Evolutionary conservation across 2,888 invertebrate genomes (phyloP), one percentile per base, ranked within the genome.

Genomic region (Calephelis perditalis): DNA sequence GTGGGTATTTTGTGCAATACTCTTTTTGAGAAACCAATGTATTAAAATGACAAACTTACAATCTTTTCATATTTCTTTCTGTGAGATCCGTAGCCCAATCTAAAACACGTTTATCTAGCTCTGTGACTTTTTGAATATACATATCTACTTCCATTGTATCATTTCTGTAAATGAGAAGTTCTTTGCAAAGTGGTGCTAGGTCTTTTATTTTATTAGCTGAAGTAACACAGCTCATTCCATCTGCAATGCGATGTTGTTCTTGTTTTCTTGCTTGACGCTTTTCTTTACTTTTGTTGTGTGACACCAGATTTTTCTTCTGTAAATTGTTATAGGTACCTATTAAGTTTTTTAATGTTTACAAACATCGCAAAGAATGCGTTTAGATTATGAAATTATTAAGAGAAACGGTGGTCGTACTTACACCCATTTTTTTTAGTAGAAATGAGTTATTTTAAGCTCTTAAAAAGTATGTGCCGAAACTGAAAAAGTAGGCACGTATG

Each of bases 71-170:
- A 79, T 97, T 97, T 67, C 91, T 91, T 77, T 95, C 94, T 64
- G 95, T 94, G 37, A 97, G 89, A 71, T 94, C 91, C 72, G 96
- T 94, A 56, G 94, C 92, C 95, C 95, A 96, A 45, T 94, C 86
- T 44, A 93, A 78, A 7, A 92, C 89, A 63, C 84, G 84, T 60
- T 91, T 84, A 59, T 92, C 90, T 58, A 96, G 80, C 63, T 94
- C 84, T 56, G 79, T 79, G 7, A 93, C 93, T 72, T 81, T 87
- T 68, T 91, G 90, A 62, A 94, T 94, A 68, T 86, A 92, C 70
- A 96, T 89, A 54, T 92, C 89, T 6, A 93, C 91, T 59, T 89
- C 87, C 45, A 93, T 73, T 49, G 93, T 93, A 74, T 93, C 92
- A 72, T 92, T 92, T 57, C 85, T 90, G 77, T 92, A 95, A 57